phyloP scores from a whole-genome alignment of 2,797 vertebrate species.

The Gallinago solitaria region DNA sequence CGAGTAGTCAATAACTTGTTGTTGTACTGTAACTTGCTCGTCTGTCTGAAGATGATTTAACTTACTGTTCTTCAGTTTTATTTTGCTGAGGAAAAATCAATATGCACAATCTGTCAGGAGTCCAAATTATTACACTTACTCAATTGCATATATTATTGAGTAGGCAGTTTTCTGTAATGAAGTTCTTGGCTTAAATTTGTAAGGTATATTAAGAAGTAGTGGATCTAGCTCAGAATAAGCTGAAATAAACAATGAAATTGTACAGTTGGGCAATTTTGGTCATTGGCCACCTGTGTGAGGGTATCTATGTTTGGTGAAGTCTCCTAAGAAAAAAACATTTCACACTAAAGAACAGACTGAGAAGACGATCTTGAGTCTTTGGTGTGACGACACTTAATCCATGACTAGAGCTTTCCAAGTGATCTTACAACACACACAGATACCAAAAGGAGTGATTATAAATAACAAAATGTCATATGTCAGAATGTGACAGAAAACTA shows the following conservation, averaged over 20 bases:
- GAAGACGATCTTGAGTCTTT: background rate
- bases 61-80: constrained; percentile 2
- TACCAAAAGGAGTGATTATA: background rate
- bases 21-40: background rate
- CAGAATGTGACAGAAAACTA: background rate
- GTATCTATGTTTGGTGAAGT: background rate
- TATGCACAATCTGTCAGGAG: constrained; percentile 40
- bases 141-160: constrained; percentile 54
- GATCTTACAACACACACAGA: background rate
- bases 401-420: background rate
- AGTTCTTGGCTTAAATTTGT: constrained; percentile 48
- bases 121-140: constrained; percentile 44
- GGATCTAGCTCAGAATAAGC: background rate
- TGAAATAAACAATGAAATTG: background rate
- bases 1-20: background rate
- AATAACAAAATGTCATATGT: background rate
- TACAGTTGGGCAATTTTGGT: background rate
- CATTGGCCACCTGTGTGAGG: background rate
- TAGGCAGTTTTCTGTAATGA: constrained; percentile 41
- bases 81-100: constrained; percentile 67
- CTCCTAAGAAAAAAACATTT: background rate
- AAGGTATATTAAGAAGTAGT: constrained; percentile 16
- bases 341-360: background rate
- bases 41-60: constrained; percentile 34
- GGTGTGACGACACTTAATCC: background rate